These are phyloP conservation scores for Ethmia dodecea DNA, from an alignment of 2,888 invertebrate species.

Conservation along the genomic window DNA sequence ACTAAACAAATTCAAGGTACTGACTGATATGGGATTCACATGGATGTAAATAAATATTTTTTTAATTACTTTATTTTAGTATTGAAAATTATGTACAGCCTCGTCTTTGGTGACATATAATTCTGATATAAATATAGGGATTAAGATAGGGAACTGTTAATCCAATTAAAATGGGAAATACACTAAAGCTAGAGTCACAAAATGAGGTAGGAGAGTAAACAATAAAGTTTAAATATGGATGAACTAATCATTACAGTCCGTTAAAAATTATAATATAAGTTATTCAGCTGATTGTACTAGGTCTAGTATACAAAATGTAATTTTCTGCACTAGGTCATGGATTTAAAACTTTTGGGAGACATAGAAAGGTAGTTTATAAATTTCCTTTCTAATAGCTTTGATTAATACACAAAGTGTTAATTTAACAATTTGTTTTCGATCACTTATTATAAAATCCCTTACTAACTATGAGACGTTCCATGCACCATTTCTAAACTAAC, in stretches of 20 bases:
- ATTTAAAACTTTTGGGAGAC: too few species aligned
- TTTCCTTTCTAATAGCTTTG: too few species aligned
- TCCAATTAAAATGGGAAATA: constrained; percentile 37
- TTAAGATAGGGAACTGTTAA: constrained; percentile 27
- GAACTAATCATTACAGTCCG: constrained; percentile 36
- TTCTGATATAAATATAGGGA: constrained; percentile 39
- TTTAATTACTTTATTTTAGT: constrained; percentile 7
- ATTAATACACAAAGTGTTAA: constrained; percentile 1
- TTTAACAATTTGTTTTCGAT: constrained; percentile 16
- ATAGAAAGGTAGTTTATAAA: too few species aligned
- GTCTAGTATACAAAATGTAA: too few species aligned
- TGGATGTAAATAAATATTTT: constrained; percentile 9
- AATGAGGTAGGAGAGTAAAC: constrained; percentile 71
- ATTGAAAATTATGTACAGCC: constrained; percentile 49
- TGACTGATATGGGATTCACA: constrained; percentile 52
- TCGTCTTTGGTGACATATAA: constrained; percentile 67
- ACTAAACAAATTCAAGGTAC: constrained; percentile 46
- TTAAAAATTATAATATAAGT: constrained; percentile 21
- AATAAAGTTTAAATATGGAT: constrained; percentile 42
- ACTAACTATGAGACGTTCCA: constrained; percentile 44
- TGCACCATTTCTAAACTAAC: constrained; percentile 42
- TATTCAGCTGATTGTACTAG: too few species aligned
- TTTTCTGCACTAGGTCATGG: too few species aligned
- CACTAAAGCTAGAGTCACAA: constrained; percentile 56
- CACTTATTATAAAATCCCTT: constrained; percentile 19